phyloP scores from a whole-genome alignment of 23 tunicate genomes.

The Diplosoma virens region DNA sequence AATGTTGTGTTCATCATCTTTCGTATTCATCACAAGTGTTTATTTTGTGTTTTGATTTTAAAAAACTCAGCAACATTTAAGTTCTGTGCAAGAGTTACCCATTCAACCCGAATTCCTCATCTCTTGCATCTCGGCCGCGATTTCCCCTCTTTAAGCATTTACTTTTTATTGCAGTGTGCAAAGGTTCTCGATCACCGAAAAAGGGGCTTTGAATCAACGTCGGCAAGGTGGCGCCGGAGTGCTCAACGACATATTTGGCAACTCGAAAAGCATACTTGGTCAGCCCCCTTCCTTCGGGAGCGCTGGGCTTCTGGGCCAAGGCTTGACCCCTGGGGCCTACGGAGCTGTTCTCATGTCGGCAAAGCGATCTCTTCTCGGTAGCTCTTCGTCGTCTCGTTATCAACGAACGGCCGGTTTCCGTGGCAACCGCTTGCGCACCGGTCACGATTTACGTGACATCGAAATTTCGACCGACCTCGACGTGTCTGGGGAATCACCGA shows the following conservation, averaged over 20 bases:
- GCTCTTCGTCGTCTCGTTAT: neutral
- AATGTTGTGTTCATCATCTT: no score
- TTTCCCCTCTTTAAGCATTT: neutral
- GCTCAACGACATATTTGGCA: slow-evolving; percentile 10
- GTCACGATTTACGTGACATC: slow-evolving; percentile 10
- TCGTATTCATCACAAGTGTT: no score
- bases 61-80: no score
- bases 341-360: slow-evolving; percentile 41
- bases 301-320: slow-evolving; percentile 16
- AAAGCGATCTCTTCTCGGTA: slow-evolving; percentile 19
- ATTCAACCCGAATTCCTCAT: no score
- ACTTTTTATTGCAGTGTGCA: slow-evolving; percentile 34
- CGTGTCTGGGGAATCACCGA: slow-evolving; percentile 60
- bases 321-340: slow-evolving; percentile 31
- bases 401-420: slow-evolving; percentile 9
- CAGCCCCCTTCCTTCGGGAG: slow-evolving; percentile 21
- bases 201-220: neutral
- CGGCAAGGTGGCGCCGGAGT: neutral
- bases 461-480: slow-evolving; percentile 47
- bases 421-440: neutral
- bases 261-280: slow-evolving; percentile 31
- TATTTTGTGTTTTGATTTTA: no score
- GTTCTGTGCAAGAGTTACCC: no score
- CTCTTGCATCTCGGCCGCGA: no score
- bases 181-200: slow-evolving; percentile 17